Conservation (phyloP, 2,113 vertebrate genomes). For the Tachysurus fulvidraco region DNA sequence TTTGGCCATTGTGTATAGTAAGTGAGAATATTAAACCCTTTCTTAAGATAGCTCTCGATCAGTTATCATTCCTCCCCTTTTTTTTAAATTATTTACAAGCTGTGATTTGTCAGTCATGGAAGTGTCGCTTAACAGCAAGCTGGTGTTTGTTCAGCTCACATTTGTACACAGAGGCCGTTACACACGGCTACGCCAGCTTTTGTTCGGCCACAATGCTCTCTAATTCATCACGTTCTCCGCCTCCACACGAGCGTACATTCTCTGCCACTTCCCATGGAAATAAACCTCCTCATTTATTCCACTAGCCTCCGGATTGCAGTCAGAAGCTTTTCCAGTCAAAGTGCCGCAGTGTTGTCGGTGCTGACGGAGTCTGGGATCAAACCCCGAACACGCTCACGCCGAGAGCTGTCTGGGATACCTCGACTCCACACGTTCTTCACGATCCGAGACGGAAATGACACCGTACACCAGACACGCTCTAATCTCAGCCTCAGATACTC, state of each 20-base stretch:
- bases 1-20: no score
- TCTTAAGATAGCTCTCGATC: not conserved
- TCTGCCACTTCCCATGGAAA: constrained; percentile 41
- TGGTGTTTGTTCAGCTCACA: constrained; percentile 1
- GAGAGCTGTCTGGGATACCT: constrained; percentile 12
- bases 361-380: not conserved
- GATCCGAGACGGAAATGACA: not conserved
- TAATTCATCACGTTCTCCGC: constrained; percentile 40
- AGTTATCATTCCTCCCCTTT: not conserved
- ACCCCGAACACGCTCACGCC: not conserved
- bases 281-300: constrained; percentile 17
- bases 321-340: constrained; percentile 2
- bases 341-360: not conserved
- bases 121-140: not conserved
- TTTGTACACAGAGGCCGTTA: constrained; percentile 37
- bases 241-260: constrained; percentile 17
- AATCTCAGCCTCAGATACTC: not conserved
- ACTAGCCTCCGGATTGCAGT: not conserved
- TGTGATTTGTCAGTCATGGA: not conserved
- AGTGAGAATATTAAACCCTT: not conserved
- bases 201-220: constrained; percentile 47
- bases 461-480: not conserved
- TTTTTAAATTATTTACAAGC: not conserved
- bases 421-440: constrained; percentile 6
- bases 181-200: constrained; percentile 40